Conservation (phyloP, 2,888 invertebrate genomes). For the Orchestes rusci region DNA sequence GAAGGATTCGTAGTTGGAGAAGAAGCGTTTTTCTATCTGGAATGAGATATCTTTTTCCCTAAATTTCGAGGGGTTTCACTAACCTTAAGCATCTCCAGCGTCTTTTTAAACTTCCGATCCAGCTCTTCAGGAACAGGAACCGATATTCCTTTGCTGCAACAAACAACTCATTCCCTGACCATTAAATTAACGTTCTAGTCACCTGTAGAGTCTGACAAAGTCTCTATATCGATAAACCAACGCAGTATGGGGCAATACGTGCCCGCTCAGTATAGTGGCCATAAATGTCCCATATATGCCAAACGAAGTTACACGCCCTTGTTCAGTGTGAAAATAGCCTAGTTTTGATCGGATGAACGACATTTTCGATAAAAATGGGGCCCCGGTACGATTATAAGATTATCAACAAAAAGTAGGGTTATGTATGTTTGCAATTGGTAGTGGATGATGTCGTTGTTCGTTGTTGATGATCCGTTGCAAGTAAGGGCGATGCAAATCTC, state of each 20-base stretch:
- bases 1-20: slow-evolving; percentile 56
- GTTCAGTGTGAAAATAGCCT: not conserved
- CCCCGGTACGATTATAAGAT: no score
- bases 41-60: no score
- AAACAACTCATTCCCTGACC: not conserved
- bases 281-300: not conserved
- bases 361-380: no score
- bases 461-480: no score
- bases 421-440: no score
- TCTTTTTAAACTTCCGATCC: slow-evolving; percentile 48
- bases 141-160: slow-evolving; percentile 52
- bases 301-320: not conserved
- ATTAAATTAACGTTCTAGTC: slow-evolving; percentile 16
- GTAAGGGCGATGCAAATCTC: no score
- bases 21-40: no score
- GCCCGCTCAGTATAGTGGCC: slow-evolving; percentile 24
- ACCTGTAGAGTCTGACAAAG: slow-evolving; percentile 60
- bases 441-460: no score
- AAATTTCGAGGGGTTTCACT: not conserved
- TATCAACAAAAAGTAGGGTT: no score
- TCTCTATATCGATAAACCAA: slow-evolving; percentile 55
- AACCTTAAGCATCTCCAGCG: slow-evolving; percentile 53
- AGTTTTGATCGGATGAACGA: not conserved
- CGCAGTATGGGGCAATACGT: slow-evolving; percentile 56
- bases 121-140: slow-evolving; percentile 50